Evolutionary conservation across 2,888 invertebrate species (phyloP).

Genomic region (Apamea epomidion): DNA sequence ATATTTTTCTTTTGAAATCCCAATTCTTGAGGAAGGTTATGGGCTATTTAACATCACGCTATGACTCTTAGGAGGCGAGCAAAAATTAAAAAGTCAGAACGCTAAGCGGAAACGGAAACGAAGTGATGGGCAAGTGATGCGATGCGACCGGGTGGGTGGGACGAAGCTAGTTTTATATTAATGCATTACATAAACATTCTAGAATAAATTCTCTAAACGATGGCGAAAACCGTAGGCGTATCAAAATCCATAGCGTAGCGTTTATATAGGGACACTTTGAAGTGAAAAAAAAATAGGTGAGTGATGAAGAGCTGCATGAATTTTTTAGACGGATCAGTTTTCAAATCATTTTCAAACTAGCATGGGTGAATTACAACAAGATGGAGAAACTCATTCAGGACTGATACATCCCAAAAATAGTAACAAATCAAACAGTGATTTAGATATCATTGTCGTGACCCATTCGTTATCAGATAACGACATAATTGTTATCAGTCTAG

Average conservation of each 20-base stretch:
- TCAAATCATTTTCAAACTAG: neutral
- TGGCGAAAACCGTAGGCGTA: neutral
- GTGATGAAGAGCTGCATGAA: neutral
- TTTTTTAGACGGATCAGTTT: neutral
- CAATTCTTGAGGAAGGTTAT: too few relatives aligned
- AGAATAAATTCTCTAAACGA: neutral
- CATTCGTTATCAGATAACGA: conserved; percentile 33
- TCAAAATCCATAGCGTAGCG: neutral
- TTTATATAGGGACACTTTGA: neutral
- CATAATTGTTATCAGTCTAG: conserved; percentile 38
- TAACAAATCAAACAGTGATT: conserved; percentile 30
- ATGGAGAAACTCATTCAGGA: neutral
- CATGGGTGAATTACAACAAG: neutral
- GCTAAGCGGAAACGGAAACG: too few relatives aligned
- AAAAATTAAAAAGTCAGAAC: too few relatives aligned
- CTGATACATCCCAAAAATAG: conserved; percentile 23
- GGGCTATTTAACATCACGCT: too few relatives aligned
- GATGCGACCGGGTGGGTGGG: too few relatives aligned
- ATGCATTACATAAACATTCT: neutral
- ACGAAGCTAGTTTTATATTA: neutral
- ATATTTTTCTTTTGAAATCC: too few relatives aligned
- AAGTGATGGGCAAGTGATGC: too few relatives aligned
- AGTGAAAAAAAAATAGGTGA: neutral
- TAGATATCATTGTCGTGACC: conserved; percentile 37
- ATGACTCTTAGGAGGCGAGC: too few relatives aligned